Evolutionary conservation across 2,888 invertebrate species (phyloP), one percentile per base, ranked within the genome.

Genomic region (Drosophila longiperda): DNA sequence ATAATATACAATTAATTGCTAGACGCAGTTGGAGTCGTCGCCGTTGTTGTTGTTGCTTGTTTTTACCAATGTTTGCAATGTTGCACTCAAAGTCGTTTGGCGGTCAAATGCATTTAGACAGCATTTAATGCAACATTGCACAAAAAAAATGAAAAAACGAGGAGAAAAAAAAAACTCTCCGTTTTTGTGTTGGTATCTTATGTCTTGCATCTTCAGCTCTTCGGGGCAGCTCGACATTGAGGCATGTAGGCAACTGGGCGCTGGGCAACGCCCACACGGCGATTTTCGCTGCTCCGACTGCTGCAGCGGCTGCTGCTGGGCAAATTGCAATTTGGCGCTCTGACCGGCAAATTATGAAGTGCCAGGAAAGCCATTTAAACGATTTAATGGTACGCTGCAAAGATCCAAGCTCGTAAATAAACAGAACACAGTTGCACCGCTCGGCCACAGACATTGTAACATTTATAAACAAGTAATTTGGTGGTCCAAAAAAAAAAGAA

Each of bases 301-400:
- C 26, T 38, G 20, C 17, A 38, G 53, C 23, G 53, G 61, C 34
- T 42, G 69, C 75, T 73, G 74, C 61, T 70, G 77, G 78, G 83
- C 73, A 88, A 83, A 79, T 85, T 85, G 76, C 77, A 73, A 75
- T 80, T 83, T 87, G 83, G 81, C 87, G 79, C 75, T 87, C 79
- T 90, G 90, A 88, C 86, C 85, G 80, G 85, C 78, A 87, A 90
- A 89, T 89, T 90, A 89, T 90, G 87, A 89, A 89, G 88, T 89
- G 88, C 89, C 87, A 90, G 83, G 73, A 79, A 90, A 89, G 75
- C 87, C 89, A 85, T 89, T 89, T 89, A 80, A 83, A 87, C 89
- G 87, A 84, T 89, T 87, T 87, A 86, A 86, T 86, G 80, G 83
- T 81, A 86, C 79, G 63, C 87, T 89, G 84, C 75, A 70, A 72